Evolutionary conservation across 30 jellyfish, hydroid and myxozoan genomes (phyloP), one percentile per base, ranked within the genome.

Genomic region (Sanderia malayensis): DNA sequence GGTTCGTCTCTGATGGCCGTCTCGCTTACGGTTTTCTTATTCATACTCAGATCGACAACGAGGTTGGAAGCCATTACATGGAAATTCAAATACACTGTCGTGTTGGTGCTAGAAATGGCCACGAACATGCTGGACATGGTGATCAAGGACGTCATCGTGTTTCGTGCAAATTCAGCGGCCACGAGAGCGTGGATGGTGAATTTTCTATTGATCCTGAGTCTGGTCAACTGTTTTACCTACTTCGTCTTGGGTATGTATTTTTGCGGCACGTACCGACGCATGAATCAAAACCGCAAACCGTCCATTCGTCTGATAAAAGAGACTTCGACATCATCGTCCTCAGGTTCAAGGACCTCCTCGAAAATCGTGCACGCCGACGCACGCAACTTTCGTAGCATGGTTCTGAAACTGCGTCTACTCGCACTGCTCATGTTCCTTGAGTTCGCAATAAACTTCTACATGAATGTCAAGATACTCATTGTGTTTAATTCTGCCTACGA

Each of bases 11-110:
- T 60, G n/a, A n/a, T 74, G 19, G 47, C 61, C 18, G 61, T 78
- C 6, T 31, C 86, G 1, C 23, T 74, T 18, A 53, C 78, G 11
- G 86, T 74, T 6, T 74, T 74, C 44, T 69, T 74, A 11, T 74
- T 74, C 63, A 74, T 74, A 23, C 67, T 74, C 25, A 44, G 86
- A 66, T 74, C 86, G 0, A 74, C 86, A 0, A 74, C 86, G 31
- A 74, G 66, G 58, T 59, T 74, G 65, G 78, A 74, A 31, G 69
- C 70, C 0, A 74, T 74, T 77, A 41, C 37, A 1, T 74, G 86
- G 86, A 73, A 47, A 18, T 22, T 74, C 11, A 44, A 49, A 25
- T 59, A 74, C 59, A 74, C 86, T 61, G 32, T 74, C 13, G 86
- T 44, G 18, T 20, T 74, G 0, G 78, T 78, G 20, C 3, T 31